Evolutionary conservation across 1,140 invertebrate genomes (phyloP).

Genomic region (Ceratina japonica): DNA sequence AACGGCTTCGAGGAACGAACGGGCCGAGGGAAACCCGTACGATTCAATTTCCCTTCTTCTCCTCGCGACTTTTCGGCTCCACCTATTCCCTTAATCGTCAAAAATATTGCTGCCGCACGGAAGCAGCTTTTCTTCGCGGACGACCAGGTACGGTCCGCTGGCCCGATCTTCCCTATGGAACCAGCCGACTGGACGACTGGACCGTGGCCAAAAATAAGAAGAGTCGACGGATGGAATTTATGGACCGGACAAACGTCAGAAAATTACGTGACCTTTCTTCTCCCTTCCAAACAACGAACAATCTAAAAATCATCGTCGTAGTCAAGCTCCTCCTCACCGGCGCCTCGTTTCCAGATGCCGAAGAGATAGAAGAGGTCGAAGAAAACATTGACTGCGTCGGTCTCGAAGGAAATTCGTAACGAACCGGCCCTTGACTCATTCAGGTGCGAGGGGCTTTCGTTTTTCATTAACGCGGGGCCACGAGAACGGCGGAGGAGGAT

Average conservation of each 20-base stretch:
- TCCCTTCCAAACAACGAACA: conserved; percentile 5
- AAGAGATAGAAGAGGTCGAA: too few relatives aligned
- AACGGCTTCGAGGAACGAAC: conserved; percentile 50
- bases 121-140: conserved; percentile 34
- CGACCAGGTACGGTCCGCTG: conserved; percentile 8
- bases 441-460: conserved; percentile 11
- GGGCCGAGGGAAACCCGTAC: conserved; percentile 26
- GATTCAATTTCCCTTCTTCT: conserved; percentile 69
- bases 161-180: conserved; percentile 29
- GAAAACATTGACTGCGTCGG: background rate
- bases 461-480: background rate
- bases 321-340: background rate
- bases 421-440: conserved; percentile 23
- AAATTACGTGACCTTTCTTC: conserved; percentile 71
- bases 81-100: conserved; percentile 66
- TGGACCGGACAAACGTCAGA: conserved; percentile 48
- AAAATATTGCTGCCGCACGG: conserved; percentile 68
- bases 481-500: too few relatives aligned
- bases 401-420: conserved; percentile 31
- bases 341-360: background rate
- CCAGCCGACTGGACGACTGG: conserved; percentile 49
- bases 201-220: conserved; percentile 65
- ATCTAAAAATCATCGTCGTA: conserved; percentile 9
- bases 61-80: background rate
- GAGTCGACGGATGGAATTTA: conserved; percentile 68